These are phyloP conservation scores for Pyrrhia umbra DNA, from an alignment of 2,888 invertebrate genomes.

Conservation along the genomic window DNA sequence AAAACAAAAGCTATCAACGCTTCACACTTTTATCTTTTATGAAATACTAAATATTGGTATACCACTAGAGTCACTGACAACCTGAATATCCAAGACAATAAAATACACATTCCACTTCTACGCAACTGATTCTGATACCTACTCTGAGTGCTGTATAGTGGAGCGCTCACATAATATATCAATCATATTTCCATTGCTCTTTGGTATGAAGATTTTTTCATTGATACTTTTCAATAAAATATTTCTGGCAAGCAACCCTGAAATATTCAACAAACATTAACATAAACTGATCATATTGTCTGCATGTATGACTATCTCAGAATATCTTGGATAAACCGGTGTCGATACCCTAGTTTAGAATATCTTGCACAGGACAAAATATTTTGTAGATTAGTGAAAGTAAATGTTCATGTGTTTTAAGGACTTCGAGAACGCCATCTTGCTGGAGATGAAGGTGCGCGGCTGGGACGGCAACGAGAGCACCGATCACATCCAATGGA, in stretches of 20 bases:
- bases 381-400: neutral
- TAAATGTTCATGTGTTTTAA: conserved; percentile 54
- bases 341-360: neutral
- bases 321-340: neutral
- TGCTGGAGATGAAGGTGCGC: conserved; percentile 95
- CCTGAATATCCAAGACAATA: conserved; percentile 14
- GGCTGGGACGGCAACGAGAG: conserved; percentile 97
- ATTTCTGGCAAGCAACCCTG: no score
- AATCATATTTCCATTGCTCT: conserved; percentile 11
- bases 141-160: neutral
- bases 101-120: conserved; percentile 1
- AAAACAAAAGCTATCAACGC: neutral
- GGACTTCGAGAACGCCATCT: conserved; percentile 91
- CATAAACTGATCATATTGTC: no score
- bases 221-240: conserved; percentile 4
- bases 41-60: neutral
- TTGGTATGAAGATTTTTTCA: conserved; percentile 1
- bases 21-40: neutral
- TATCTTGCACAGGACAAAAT: neutral
- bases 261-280: no score
- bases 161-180: conserved; percentile 9
- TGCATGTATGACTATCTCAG: no score
- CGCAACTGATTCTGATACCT: conserved; percentile 14
- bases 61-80: neutral
- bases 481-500: conserved; percentile 93